Conservation (phyloP, 1,140 invertebrate species). For the Euwallacea fornicatus region DNA sequence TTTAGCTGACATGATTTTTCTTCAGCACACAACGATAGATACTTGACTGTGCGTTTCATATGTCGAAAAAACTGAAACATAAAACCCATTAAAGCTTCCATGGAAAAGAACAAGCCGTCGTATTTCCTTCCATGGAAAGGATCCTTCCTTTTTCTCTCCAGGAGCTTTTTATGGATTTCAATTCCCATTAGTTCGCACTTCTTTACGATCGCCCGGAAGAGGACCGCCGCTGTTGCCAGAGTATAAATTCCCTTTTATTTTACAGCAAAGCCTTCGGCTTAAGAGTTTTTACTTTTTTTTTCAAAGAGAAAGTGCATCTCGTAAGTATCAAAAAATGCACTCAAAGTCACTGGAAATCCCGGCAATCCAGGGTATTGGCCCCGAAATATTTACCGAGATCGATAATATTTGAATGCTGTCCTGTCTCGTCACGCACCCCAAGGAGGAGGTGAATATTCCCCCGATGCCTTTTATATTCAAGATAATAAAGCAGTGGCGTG, state of each 20-base stretch:
- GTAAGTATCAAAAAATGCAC: not conserved
- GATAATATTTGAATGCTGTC: constrained; percentile 25
- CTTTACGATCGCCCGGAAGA: constrained; percentile 10
- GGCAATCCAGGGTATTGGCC: constrained; percentile 21
- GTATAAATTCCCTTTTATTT: constrained; percentile 22
- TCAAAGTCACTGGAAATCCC: not conserved
- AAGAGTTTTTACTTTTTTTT: not conserved
- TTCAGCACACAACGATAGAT: too few species aligned
- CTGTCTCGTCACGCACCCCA: constrained; percentile 4
- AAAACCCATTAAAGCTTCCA: constrained; percentile 7
- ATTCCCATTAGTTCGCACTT: constrained; percentile 29
- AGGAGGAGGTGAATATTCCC: not conserved
- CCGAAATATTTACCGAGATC: constrained; percentile 16
- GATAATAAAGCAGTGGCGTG: constrained; percentile 10
- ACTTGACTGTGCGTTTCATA: too few species aligned
- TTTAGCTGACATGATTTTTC: too few species aligned
- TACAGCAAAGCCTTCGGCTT: constrained; percentile 7
- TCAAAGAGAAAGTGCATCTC: too few species aligned
- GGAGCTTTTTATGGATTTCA: constrained; percentile 22
- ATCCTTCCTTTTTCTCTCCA: constrained; percentile 11
- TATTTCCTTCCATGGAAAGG: not conserved
- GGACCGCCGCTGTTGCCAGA: constrained; percentile 14
- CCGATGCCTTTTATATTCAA: constrained; percentile 4
- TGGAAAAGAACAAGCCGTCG: constrained; percentile 7
- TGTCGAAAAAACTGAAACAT: too few species aligned